Evolutionary conservation across 2,797 vertebrate genomes (phyloP).

Genomic region (Botia kubotai): DNA sequence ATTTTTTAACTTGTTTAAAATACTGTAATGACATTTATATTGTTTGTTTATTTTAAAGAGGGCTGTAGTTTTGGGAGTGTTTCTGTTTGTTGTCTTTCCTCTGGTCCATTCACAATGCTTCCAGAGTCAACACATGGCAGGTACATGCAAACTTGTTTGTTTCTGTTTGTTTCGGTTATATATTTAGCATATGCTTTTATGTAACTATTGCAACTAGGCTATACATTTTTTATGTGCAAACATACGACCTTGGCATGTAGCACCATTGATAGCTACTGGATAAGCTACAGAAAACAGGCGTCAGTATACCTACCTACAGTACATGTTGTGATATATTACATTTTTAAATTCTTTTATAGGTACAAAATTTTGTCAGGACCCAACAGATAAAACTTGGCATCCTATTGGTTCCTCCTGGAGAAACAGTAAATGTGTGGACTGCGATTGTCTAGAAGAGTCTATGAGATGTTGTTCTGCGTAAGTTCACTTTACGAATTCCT

Average conservation of each 20-base stretch:
- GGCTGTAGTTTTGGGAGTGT: slow-evolving; percentile 56
- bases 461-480: slow-evolving; percentile 9
- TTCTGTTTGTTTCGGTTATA: background rate
- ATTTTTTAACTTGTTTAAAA: no score
- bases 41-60: slow-evolving; percentile 57
- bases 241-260: background rate
- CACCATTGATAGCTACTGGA: background rate
- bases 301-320: no score
- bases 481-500: background rate
- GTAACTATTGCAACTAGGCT: background rate
- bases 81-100: slow-evolving; percentile 64
- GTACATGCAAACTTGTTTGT: background rate
- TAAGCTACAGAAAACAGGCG: no score
- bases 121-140: accelerated
- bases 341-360: background rate
- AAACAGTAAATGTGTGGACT: slow-evolving; percentile 26
- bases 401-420: slow-evolving; percentile 14
- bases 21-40: no score
- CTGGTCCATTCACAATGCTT: slow-evolving; percentile 54
- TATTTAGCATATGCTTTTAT: background rate
- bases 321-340: no score
- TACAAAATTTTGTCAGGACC: background rate
- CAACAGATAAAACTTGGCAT: slow-evolving; percentile 13
- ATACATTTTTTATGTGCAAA: background rate
- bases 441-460: background rate